These are phyloP conservation scores for Pseudococcus longispinus DNA, from an alignment of 2,888 invertebrate genomes.

Conservation along the genomic window DNA sequence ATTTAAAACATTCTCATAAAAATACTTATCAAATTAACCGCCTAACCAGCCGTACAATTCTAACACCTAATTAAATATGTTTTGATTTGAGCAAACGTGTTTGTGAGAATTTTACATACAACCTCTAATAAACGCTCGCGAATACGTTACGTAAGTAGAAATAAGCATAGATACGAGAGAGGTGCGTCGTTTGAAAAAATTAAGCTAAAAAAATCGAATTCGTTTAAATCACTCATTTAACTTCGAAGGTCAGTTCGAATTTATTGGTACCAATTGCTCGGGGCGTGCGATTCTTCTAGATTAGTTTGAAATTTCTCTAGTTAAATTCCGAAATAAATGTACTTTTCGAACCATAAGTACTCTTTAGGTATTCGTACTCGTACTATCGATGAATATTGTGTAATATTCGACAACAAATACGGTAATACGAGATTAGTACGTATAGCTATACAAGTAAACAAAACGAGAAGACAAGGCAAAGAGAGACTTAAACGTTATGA, in stretches of 20 bases:
- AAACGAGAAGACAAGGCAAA: conserved; percentile 36
- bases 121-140: neutral
- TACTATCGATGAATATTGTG: conserved; percentile 10
- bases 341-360: neutral
- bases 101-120: neutral
- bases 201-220: conserved; percentile 24
- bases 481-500: conserved; percentile 41
- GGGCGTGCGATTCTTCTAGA: neutral
- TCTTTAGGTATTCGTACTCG: neutral
- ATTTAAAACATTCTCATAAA: neutral
- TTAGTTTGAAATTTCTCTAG: neutral
- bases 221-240: neutral
- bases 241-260: conserved; percentile 3
- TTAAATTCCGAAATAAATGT: neutral
- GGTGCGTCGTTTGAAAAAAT: neutral
- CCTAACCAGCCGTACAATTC: neutral
- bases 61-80: conserved; percentile 6
- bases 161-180: neutral
- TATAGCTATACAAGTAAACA: conserved; percentile 1
- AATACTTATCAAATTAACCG: neutral
- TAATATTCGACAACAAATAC: neutral
- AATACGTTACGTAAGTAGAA: neutral
- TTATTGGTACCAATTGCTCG: neutral
- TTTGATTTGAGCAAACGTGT: neutral
- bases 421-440: conserved; percentile 49